Percentiles rank a stretch among this genome's conserved stretches.
Evolutionary conservation across 2,113 vertebrate species (phyloP).

Genomic region (Clarias macrocephalus): DNA sequence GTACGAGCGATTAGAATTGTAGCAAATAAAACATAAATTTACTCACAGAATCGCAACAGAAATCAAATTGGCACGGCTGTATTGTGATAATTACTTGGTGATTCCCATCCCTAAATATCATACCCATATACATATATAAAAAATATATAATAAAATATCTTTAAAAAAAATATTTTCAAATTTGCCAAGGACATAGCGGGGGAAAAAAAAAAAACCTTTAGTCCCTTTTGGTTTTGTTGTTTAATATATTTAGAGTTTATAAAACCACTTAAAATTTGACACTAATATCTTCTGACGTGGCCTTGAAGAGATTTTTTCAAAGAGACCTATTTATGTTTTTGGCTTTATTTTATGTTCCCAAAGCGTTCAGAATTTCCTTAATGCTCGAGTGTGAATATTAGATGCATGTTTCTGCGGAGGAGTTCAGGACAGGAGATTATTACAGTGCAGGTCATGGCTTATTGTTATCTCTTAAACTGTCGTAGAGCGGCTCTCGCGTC

Average conservation of each 20-base stretch:
- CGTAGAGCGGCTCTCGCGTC: not conserved
- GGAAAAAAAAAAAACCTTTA: not conserved
- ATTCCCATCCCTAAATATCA: no score
- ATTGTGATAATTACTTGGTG: no score
- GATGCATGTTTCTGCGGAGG: not conserved
- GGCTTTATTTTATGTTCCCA: no score
- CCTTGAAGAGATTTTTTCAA: not conserved
- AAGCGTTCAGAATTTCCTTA: not conserved
- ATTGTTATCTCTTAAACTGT: not conserved
- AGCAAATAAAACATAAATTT: no score
- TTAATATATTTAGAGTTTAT: not conserved
- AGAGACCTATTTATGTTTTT: not conserved
- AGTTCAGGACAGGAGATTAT: not conserved
- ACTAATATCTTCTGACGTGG: not conserved
- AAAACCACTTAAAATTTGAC: not conserved
- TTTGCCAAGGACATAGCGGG: not conserved
- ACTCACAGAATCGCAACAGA: no score
- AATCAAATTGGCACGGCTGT: no score
- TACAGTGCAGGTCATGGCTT: not conserved
- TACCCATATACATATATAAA: no score
- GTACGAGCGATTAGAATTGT: no score
- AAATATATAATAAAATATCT: no score
- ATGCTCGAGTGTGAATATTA: not conserved
- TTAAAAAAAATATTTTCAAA: no score
- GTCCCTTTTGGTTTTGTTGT: not conserved